Evolutionary conservation across 2,888 invertebrate species (phyloP), one percentile per base, ranked within the genome.

Genomic region (Synergus laeviventris): DNA sequence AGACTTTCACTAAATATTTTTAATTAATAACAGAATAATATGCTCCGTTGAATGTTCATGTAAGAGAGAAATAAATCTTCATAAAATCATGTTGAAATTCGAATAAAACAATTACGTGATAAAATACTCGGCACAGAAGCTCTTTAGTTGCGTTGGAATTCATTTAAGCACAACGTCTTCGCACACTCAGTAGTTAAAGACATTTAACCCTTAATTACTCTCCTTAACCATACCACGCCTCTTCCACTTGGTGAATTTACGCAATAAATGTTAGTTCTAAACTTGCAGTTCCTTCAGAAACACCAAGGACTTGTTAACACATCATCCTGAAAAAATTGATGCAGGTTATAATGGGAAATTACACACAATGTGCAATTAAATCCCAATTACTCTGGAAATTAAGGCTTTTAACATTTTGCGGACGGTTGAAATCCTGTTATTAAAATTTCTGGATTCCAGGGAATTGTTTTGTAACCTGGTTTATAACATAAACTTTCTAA

Each of bases 141-240:
- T 70, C 49, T 24, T 45, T n/a, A 49, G 45, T 36, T 49, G 18
- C 11, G 45, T 31, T 70, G 49, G 9, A 70, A 49, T 49, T 36
- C 49, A 70, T 70, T 70, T 36, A 70, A 45, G 70, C 49, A 45
- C 36, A 70, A 49, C 49, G 36, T 7, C 70, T 49, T 49, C 49
- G 70, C 70, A 70, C 36, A 70, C 49, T 70, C 31, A 49, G 70
- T 70, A 49, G 49, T 49, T 70, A 49, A 66, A 70, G 70, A 70
- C 49, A 31, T 70, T 45, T 49, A 70, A 70, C 70, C 70, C 70
- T 70, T 49, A 70, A 70, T 31, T 70, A 36, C 49, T 70, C 49
- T 49, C 31, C 70, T 49, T 45, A 70, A 70, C 49, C 49, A 49
- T 36, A 70, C 49, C 31, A 45, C 49, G n/a, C 70, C 70, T 36